phyloP scores from a whole-genome alignment of 1,140 invertebrate genomes.

The Kradibia gibbosae region DNA sequence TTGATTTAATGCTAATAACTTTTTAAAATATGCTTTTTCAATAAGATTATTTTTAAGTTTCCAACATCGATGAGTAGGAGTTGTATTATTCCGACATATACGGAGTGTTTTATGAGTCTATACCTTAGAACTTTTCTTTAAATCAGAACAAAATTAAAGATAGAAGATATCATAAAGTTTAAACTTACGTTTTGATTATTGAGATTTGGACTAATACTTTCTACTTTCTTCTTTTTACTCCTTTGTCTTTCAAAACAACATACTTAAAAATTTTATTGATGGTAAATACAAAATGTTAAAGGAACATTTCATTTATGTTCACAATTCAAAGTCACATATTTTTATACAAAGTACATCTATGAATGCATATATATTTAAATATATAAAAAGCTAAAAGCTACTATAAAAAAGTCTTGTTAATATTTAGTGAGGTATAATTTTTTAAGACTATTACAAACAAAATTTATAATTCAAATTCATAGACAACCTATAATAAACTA shows the following conservation, averaged over 20 bases:
- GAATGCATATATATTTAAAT: slow-evolving; percentile 1
- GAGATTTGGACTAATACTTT: slow-evolving; percentile 47
- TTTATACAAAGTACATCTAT: not conserved
- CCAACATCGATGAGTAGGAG: slow-evolving; percentile 3
- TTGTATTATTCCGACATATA: slow-evolving; percentile 45
- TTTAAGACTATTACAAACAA: slow-evolving; percentile 43
- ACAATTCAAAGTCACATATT: not conserved
- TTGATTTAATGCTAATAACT: not conserved
- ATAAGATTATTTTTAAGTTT: slow-evolving; percentile 33
- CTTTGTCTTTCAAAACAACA: slow-evolving; percentile 10
- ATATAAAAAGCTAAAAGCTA: slow-evolving; percentile 33
- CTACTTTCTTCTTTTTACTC: not conserved
- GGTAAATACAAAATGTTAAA: slow-evolving; percentile 62
- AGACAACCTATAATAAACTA: not conserved
- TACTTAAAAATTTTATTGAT: slow-evolving; percentile 52
- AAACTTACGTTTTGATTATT: slow-evolving; percentile 57
- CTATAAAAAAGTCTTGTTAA: too few species aligned
- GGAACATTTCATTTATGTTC: slow-evolving; percentile 49
- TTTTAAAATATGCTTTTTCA: slow-evolving; percentile 29
- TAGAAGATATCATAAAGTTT: slow-evolving; percentile 56
- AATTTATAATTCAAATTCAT: slow-evolving; percentile 48
- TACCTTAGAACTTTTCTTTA: slow-evolving; percentile 49
- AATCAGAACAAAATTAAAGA: slow-evolving; percentile 28
- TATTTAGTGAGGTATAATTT: slow-evolving; percentile 36
- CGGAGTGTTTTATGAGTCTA: slow-evolving; percentile 42